These are phyloP conservation scores for Agonopterix alstromeriana DNA, from an alignment of 2,888 invertebrate genomes.

Conservation along the genomic window DNA sequence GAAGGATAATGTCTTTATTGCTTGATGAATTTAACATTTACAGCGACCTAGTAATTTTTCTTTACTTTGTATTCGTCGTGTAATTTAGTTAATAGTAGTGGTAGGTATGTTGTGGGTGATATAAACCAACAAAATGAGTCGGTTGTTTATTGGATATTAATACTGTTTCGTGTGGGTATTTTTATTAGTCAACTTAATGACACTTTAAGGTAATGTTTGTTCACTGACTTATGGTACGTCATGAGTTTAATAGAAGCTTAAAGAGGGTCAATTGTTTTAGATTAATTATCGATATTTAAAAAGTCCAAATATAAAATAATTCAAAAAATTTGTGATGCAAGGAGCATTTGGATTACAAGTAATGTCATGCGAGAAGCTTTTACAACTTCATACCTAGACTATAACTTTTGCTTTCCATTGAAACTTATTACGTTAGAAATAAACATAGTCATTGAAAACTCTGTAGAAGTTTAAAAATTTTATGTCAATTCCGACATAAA, in stretches of 20 bases:
- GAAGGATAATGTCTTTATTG: constrained; percentile 18
- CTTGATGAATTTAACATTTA: constrained; percentile 15
- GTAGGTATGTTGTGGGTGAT: constrained; percentile 2
- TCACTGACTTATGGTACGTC: constrained; percentile 3
- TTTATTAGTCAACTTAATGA: constrained; percentile 20
- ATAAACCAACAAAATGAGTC: constrained; percentile 14
- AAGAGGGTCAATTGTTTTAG: too few species aligned
- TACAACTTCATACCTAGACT: too few species aligned
- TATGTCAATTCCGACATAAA: too few species aligned
- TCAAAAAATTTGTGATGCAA: too few species aligned
- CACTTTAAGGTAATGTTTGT: constrained; percentile 6
- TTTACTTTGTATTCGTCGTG: constrained; percentile 12
- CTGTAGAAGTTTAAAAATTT: too few species aligned
- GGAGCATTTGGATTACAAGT: too few species aligned
- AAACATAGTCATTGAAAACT: too few species aligned
- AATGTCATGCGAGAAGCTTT: too few species aligned
- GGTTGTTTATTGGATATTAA: constrained; percentile 25
- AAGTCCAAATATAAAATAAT: too few species aligned
- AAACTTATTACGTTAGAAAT: too few species aligned
- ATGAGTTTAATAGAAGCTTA: background rate
- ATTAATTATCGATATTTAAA: too few species aligned
- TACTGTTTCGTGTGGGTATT: constrained; percentile 21
- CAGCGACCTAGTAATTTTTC: constrained; percentile 14
- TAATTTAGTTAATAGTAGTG: constrained; percentile 14
- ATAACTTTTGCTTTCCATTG: too few species aligned